These are phyloP conservation scores for Diaprepes abbreviatus DNA, from an alignment of 2,888 invertebrate genomes.

Conservation along the genomic window DNA sequence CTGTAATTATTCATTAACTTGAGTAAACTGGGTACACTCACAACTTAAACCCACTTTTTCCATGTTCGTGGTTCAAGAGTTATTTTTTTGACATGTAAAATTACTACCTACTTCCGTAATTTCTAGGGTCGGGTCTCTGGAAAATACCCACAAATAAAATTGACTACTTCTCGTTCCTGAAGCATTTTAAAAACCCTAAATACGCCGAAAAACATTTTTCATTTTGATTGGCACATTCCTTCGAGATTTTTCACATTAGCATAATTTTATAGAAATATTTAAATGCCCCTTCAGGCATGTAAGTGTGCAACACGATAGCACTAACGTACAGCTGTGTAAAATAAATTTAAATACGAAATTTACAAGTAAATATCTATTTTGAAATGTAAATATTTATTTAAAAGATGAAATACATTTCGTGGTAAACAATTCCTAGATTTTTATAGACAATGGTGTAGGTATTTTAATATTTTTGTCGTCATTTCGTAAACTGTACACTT, in stretches of 20 bases:
- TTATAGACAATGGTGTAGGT: neutral
- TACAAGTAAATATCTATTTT: neutral
- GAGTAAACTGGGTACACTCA: too few species aligned
- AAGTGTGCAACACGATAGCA: constrained; percentile 1
- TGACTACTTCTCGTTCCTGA: too few species aligned
- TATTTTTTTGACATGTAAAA: too few species aligned
- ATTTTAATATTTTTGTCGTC: too few species aligned
- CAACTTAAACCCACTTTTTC: too few species aligned
- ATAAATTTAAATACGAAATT: constrained; percentile 14
- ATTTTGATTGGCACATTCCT: neutral
- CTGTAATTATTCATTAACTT: too few species aligned
- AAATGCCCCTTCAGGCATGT: constrained; percentile 6
- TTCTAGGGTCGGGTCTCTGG: too few species aligned
- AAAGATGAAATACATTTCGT: neutral
- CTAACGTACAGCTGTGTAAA: constrained; percentile 9
- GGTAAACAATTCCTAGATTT: neutral
- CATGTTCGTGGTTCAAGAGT: too few species aligned
- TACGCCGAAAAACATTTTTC: constrained; percentile 11
- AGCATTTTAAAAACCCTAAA: too few species aligned
- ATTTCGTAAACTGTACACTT: too few species aligned
- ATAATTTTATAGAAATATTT: constrained; percentile 14
- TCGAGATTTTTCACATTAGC: constrained; percentile 6
- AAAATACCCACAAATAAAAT: too few species aligned
- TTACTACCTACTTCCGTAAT: too few species aligned
- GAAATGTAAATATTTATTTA: constrained; percentile 6